A percentile compares a stretch with the other conserved stretches of the same genome.
Evolutionary conservation across 2,797 vertebrate species (phyloP).

Genomic region (Uromys caudimaculatus): DNA sequence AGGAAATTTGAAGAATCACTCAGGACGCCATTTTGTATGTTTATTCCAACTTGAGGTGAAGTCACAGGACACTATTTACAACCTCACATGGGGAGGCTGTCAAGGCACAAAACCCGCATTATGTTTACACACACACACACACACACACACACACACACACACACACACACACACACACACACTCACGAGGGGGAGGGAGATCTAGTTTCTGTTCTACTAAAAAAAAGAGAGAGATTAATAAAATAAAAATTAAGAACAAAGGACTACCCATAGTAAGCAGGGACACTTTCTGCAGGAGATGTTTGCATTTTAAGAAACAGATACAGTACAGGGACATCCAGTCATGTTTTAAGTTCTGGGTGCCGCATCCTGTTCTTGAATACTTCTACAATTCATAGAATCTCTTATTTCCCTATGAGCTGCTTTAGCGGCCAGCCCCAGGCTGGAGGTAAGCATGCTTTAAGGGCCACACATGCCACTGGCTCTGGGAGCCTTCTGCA

Average conservation of each 20-base stretch:
- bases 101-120: conserved; percentile 83
- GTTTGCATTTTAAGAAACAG: conserved; percentile 67
- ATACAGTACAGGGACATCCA: conserved; percentile 70
- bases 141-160: too few relatives aligned
- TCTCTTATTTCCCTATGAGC: conserved; percentile 42
- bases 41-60: conserved; percentile 75
- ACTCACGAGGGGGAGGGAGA: not conserved
- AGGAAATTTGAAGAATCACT: conserved; percentile 35
- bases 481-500: conserved; percentile 42
- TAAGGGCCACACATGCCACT: not conserved
- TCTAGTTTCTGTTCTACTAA: conserved; percentile 11
- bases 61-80: conserved; percentile 70
- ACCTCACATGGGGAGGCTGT: conserved; percentile 70
- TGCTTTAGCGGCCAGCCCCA: conserved; percentile 44
- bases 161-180: not conserved
- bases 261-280: not conserved
- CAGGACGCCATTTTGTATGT: conserved; percentile 24
- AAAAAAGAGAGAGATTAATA: not conserved
- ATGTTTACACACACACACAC: not conserved
- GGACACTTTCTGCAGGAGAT: conserved; percentile 43
- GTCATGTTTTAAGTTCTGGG: conserved; percentile 42
- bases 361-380: conserved; percentile 55
- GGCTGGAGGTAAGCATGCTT: conserved; percentile 32
- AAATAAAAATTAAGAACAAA: conserved; percentile 44
- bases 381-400: conserved; percentile 76